Conservation (phyloP, 2,888 invertebrate species). For the Mycalesis mineus region DNA sequence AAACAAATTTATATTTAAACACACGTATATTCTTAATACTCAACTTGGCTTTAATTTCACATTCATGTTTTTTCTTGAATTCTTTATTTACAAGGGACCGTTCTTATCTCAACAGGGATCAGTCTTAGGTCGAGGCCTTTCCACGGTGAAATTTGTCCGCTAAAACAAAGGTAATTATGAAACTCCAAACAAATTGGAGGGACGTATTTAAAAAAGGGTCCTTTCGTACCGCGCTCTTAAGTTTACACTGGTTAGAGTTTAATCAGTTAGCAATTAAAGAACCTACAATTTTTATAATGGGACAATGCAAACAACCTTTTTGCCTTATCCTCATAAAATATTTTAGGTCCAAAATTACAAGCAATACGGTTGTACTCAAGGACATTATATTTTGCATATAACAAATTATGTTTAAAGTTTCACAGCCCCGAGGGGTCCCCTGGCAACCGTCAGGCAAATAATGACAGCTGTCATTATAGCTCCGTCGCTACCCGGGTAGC, state of each 20-base stretch:
- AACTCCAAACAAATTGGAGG: slow-evolving; percentile 15
- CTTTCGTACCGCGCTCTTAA: background rate
- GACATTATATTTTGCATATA: too few species aligned
- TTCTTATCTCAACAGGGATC: slow-evolving; percentile 51
- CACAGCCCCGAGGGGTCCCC: too few species aligned
- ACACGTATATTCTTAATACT: too few species aligned
- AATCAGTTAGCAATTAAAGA: background rate
- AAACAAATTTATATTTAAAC: too few species aligned
- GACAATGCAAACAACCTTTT: too few species aligned
- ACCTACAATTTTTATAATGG: background rate
- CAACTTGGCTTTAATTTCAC: too few species aligned
- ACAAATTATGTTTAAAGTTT: too few species aligned
- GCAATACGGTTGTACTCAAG: too few species aligned
- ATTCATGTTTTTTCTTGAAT: slow-evolving; percentile 25
- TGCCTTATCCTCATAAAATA: background rate
- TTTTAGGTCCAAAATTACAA: background rate
- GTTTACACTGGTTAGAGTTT: slow-evolving; percentile 1
- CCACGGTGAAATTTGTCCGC: slow-evolving; percentile 20
- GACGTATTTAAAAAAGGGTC: slow-evolving; percentile 16
- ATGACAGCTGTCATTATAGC: too few species aligned
- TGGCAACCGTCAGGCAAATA: too few species aligned
- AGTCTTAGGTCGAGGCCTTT: slow-evolving; percentile 31
- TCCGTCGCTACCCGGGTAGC: too few species aligned
- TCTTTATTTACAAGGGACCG: slow-evolving; percentile 54
- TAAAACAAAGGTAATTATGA: slow-evolving; percentile 23